Evolutionary conservation across 2,888 invertebrate species (phyloP), one percentile per base, ranked within the genome.

Genomic region (Hypomecis atomaria): DNA sequence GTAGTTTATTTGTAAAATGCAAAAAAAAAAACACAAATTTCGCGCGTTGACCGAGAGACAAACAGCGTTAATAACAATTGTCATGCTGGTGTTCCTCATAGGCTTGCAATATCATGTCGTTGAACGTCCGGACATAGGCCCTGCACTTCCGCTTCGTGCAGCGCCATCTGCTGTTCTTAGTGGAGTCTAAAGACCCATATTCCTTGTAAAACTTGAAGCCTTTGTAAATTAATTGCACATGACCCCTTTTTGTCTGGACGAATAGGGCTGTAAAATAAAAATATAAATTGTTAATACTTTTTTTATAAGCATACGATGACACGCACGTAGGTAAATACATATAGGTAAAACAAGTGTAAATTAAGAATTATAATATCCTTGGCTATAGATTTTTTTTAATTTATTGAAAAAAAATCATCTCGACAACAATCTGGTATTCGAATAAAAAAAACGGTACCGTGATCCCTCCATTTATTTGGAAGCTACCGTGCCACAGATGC

Each of bases 181-280:
- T 33, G 0, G 54, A 62, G 10, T 69, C 65, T 7, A 44, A 49
- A 13, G 33, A 49, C 1, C 66, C 53, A 49, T 72, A 71, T 48
- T 73, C 69, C 55, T 77, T 77, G 60, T 81, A 82, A 49, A 74
- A 82, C 48, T 78, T 81, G 55, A 74, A 73, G 0, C 79, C 79
- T 0, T 75, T 74, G 65, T 71, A 74, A 13, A 73, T 40, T 36
- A 81, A 58, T 49, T 79, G 79, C 8, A 74, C 66, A 43, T 72
- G 71, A 0, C 82, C 82, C 11, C 74, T 70, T 0, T 71, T 61
- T 5, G 75, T 69, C 34, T 67, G 71, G 23, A 78, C 59, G 11
- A 78, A 73, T 37, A 72, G 13, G 6, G 76, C 81, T 79, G 75
- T 6, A 77, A 75, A 49, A 59, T 43, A 49, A 43, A 45, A 42